phyloP scores from a whole-genome alignment of 2,888 invertebrate species.

The Phoronis australis region DNA sequence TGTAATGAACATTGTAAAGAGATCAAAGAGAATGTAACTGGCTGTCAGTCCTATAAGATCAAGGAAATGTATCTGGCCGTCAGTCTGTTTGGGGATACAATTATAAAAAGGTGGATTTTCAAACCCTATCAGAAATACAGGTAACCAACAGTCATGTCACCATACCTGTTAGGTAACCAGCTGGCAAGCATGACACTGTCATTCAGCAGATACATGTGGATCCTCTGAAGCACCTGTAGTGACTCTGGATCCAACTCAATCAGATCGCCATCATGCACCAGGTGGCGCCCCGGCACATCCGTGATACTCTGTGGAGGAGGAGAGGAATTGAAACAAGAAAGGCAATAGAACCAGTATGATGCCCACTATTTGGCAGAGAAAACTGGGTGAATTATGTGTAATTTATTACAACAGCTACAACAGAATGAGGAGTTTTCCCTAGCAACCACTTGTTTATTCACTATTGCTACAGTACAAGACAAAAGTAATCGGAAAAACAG shows the following conservation, averaged over 20 bases:
- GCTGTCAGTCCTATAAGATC: neutral
- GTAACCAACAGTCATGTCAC: neutral
- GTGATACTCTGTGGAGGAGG: conserved; percentile 60
- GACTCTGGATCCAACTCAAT: conserved; percentile 84
- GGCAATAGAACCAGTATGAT: too few relatives aligned
- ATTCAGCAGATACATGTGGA: conserved; percentile 87
- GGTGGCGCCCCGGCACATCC: conserved; percentile 69
- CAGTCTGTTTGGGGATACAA: neutral
- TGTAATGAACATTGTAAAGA: too few relatives aligned
- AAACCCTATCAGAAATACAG: neutral
- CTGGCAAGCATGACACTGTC: conserved; percentile 85
- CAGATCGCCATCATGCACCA: conserved; percentile 87
- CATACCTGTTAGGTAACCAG: conserved; percentile 46
- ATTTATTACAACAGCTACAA: too few relatives aligned
- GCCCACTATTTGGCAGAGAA: too few relatives aligned
- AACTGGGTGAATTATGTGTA: too few relatives aligned
- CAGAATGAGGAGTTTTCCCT: too few relatives aligned
- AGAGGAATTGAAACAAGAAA: too few relatives aligned
- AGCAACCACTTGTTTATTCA: too few relatives aligned
- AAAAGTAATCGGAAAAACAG: too few relatives aligned
- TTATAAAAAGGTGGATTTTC: neutral
- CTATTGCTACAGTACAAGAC: too few relatives aligned
- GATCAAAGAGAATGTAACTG: neutral
- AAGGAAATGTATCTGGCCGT: neutral
- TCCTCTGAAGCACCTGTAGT: conserved; percentile 68